Conservation (phyloP, 2,113 vertebrate species). For the Psammodynastes pulverulentus region DNA sequence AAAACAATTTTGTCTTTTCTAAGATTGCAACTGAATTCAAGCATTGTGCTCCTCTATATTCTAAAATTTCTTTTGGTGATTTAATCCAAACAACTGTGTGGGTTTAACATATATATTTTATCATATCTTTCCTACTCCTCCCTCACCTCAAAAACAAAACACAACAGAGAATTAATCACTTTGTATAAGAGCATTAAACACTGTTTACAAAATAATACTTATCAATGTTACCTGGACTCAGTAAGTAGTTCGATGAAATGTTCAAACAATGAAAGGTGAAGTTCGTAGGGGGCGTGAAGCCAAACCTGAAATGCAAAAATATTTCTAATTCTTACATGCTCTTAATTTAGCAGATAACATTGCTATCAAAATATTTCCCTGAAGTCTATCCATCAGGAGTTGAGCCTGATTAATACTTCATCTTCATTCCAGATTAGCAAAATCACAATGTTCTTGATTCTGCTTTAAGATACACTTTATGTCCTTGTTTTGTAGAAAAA, state of each 20-base stretch:
- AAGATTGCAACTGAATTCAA: background rate
- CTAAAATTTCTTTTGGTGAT: background rate
- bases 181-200: background rate
- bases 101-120: background rate
- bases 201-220: background rate
- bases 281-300: constrained; percentile 97
- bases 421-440: too few relatives aligned
- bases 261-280: constrained; percentile 96
- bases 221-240: constrained; percentile 83
- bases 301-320: constrained; percentile 81
- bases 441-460: background rate
- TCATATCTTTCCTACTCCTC: background rate
- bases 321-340: background rate
- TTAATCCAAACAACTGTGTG: background rate
- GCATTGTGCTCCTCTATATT: background rate
- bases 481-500: background rate
- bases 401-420: background rate
- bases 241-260: constrained; percentile 98
- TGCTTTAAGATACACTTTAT: background rate
- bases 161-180: background rate
- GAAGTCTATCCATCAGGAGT: background rate
- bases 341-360: background rate
- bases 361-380: background rate
- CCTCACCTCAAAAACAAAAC: background rate
- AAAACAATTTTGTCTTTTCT: background rate